A percentile compares a stretch with the other conserved stretches of the same genome.
Evolutionary conservation across 2,113 vertebrate genomes (phyloP).

Genomic region (Chaetura pelagica): DNA sequence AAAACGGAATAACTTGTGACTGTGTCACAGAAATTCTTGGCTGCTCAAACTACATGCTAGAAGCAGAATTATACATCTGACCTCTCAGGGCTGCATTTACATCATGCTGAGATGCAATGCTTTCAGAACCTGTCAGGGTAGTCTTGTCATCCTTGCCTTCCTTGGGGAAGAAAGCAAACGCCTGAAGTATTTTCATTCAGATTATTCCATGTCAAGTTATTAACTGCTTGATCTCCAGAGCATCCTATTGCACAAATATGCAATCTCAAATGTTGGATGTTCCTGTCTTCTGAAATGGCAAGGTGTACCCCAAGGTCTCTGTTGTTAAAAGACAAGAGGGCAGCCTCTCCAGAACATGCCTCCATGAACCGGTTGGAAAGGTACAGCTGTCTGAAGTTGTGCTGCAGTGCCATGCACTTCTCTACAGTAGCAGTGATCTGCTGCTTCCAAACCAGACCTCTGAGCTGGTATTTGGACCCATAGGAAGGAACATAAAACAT

Average conservation of each 20-base stretch:
- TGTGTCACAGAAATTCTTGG: neutral
- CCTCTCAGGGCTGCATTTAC: neutral
- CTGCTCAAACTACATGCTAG: neutral
- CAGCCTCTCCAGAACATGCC: neutral
- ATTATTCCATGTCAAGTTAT: neutral
- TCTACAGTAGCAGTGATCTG: fast-evolving
- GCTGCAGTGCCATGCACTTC: neutral
- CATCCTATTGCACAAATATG: neutral
- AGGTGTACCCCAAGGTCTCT: fast-evolving
- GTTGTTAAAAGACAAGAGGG: neutral
- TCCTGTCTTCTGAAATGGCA: neutral
- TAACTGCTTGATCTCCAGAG: neutral
- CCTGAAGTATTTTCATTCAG: neutral
- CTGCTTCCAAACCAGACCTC: neutral
- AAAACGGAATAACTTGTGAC: neutral
- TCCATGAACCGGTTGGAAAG: fast-evolving
- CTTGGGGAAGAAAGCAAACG: neutral
- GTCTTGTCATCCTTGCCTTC: neutral
- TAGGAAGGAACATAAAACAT: neutral
- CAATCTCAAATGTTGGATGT: neutral
- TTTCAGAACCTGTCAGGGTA: neutral
- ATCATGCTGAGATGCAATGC: neutral
- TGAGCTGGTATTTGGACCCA: neutral
- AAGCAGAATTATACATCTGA: neutral
- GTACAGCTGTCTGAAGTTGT: neutral